Evolutionary conservation across 2,797 vertebrate genomes (phyloP), one percentile per base, ranked within the genome.

Genomic region (Hippoglossus hippoglossus): DNA sequence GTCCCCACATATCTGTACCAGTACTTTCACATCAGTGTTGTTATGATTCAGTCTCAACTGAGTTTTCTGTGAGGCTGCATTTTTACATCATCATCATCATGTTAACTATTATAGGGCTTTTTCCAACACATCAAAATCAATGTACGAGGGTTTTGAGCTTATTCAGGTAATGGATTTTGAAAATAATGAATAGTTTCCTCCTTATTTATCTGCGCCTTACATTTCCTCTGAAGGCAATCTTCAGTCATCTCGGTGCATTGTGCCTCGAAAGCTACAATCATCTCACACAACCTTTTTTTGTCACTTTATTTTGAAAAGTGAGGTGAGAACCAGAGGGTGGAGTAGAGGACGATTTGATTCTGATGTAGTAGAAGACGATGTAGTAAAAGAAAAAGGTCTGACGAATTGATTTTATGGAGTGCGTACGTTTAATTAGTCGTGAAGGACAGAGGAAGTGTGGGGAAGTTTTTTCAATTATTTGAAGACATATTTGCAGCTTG

Each of bases 341-440:
- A 18, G 1, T 11, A 0, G 11, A 13, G 0, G 0, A 55, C 18
- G 18, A 66, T 51, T 1, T 19, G 13, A 41, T 39, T 21, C 13
- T 57, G 47, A 11, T 49, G 25, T 7, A 19, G 47, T 44, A 31
- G 13, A 63, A 11, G 28, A 46, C 7, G 4, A 46, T 16, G 16
- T 18, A 44, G 18, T 46, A 18, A 2, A 57, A 36, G 53, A 2
- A 5, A 53, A 13, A 39, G 39, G 11, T 39, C 10, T 39, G 36
- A 12, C 1, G 36, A 13, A 13, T 16, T 62, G n/a, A 64, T 65
- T 25, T 28, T 25, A 44, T 21, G 24, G 50, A 13, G 15, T 49
- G 7, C n/a, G 57, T 60, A 22, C 11, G 11, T 67, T 66, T 5
- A 61, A 49, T 81, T 54, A 24, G 21, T 61, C 9, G 55, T 7